Conservation (phyloP, 2,113 vertebrate species). For the Clarias gariepinus region DNA sequence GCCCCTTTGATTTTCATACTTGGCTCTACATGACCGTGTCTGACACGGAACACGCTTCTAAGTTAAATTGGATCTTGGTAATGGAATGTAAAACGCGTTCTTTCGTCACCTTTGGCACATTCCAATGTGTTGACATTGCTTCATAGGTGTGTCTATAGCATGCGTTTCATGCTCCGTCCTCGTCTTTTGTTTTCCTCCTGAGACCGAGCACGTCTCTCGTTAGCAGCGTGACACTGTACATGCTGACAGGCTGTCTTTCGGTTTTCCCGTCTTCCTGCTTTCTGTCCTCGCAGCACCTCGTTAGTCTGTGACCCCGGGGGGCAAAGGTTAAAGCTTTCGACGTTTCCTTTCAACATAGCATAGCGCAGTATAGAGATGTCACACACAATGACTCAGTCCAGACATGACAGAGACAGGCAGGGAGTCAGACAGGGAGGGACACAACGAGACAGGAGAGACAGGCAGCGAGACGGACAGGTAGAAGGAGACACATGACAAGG, state of each 20-base stretch:
- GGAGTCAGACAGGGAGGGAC: slow-evolving; percentile 34
- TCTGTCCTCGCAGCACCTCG: slow-evolving; percentile 44
- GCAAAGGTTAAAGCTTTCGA: slow-evolving; percentile 47
- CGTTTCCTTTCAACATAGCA: slow-evolving; percentile 44
- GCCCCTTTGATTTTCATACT: slow-evolving; percentile 24
- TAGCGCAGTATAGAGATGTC: neutral
- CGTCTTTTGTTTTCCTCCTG: neutral
- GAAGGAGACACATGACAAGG: neutral
- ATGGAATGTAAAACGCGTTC: neutral
- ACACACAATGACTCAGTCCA: slow-evolving; percentile 36
- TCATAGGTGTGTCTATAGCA: slow-evolving; percentile 9
- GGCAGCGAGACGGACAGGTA: neutral
- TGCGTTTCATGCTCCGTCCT: neutral
- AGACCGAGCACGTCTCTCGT: slow-evolving; percentile 16
- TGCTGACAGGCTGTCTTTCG: slow-evolving; percentile 48
- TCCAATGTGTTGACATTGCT: neutral
- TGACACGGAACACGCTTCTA: neutral
- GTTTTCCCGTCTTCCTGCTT: slow-evolving; percentile 44
- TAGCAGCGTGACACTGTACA: slow-evolving; percentile 44
- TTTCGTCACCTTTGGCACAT: neutral
- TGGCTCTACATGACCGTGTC: neutral
- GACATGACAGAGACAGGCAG: slow-evolving; percentile 30
- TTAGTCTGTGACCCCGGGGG: slow-evolving; percentile 39
- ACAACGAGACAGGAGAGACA: neutral
- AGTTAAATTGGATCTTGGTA: slow-evolving; percentile 9